Evolutionary conservation across 2,113 vertebrate species (phyloP), one percentile per base, ranked within the genome.

Genomic region (Tonatia bakeri): DNA sequence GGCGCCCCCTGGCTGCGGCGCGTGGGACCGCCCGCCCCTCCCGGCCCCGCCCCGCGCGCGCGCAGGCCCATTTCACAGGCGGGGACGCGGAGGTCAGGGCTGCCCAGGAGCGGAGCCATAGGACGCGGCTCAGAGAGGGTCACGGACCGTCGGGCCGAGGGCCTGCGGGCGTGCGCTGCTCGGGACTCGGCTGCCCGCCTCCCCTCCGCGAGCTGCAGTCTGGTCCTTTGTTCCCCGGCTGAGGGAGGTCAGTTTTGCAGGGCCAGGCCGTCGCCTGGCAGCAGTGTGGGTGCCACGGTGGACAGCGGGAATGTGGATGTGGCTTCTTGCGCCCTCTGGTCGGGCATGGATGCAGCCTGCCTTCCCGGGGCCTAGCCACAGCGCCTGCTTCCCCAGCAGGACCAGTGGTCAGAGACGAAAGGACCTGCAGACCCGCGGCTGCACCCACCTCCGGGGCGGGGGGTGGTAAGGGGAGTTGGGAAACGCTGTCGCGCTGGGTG

Each of bases 1-100:
- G 15, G 38, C 80, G 90, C 45, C 90, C 94, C 88, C 96, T 96
- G n/a, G 85, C 17, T 80, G 90, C 45, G 16, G 75, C n/a, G 4
- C 22, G 50, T 3, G 59, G 75, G 12, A 94, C 43, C 4, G 70
- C 40, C 67, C 28, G 17, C 1, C 19, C n/a, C 8, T 9, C 56
- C 54, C 8, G 24, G 56, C 22, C 56, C 56, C 20, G 56, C 56
- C n/a, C 1, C 26, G 3, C 22, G 2, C 1, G 36, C 43, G 26
- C 54, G 24, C 40, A 15, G 9, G 7, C 45, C 64, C 76, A 28
- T 70, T 76, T 56, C 52, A 28, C 59, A 28, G 67, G 82, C 2
- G 13, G 0, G 22, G 40, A 52, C 67, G 26, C 92, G 22, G 77
- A 91, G 90, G 54, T 76, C 36, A 0, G 19, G 8, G 22, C 40